phyloP scores from a whole-genome alignment of 2,888 invertebrate genomes.

The Acronicta leporina region DNA sequence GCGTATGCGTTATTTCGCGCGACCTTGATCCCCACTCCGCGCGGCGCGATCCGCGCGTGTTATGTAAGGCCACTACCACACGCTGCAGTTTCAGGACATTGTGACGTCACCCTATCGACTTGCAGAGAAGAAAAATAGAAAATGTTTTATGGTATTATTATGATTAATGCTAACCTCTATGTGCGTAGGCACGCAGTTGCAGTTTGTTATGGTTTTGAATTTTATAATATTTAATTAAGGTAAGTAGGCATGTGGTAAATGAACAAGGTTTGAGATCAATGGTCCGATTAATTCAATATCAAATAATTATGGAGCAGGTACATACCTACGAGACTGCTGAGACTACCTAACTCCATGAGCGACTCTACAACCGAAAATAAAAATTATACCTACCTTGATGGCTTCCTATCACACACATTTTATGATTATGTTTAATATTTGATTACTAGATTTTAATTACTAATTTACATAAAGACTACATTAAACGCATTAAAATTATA shows the following conservation, averaged over 20 bases:
- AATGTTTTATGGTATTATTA: conserved; percentile 47
- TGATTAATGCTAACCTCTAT: conserved; percentile 46
- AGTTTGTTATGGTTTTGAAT: conserved; percentile 31
- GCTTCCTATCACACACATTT: background rate
- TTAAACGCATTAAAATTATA: background rate
- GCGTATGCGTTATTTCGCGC: conserved; percentile 75
- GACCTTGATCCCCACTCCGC: conserved; percentile 87
- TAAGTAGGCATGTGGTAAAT: background rate
- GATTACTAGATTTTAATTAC: background rate
- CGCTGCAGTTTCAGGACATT: conserved; percentile 57
- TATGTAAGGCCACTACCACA: conserved; percentile 75
- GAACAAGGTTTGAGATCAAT: conserved; percentile 14
- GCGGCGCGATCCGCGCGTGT: conserved; percentile 79
- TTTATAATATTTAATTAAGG: conserved; percentile 28
- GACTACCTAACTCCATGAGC: too few species aligned
- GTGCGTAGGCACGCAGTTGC: conserved; percentile 28
- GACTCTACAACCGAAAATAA: too few species aligned
- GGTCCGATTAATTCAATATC: background rate
- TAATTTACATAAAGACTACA: background rate
- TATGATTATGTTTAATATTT: background rate
- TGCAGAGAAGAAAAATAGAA: conserved; percentile 40
- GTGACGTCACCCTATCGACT: conserved; percentile 47
- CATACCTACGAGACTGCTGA: too few species aligned
- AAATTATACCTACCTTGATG: background rate
- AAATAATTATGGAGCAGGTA: background rate